Percentiles rank a stretch among this genome's conserved stretches.
phyloP scores from a whole-genome alignment of 1,140 invertebrate genomes.

The Micrasema minimum region DNA sequence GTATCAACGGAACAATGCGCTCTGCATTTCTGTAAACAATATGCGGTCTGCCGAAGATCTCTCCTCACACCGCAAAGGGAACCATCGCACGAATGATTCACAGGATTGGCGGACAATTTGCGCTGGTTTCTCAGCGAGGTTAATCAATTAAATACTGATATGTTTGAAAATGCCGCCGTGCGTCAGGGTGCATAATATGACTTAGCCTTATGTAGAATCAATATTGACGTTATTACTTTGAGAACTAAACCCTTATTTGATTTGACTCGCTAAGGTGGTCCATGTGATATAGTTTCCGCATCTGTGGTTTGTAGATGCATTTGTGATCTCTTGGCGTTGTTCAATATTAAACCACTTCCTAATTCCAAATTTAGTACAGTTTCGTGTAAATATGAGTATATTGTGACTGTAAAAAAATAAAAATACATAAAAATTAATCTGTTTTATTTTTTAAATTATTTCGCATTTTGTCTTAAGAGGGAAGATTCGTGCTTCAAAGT shows the following conservation, averaged over 20 bases:
- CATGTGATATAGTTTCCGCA: not conserved
- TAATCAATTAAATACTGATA: slow-evolving; percentile 29
- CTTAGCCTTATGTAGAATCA: slow-evolving; percentile 5
- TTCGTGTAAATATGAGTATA: too few species aligned
- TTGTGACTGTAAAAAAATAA: too few species aligned
- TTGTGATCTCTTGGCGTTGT: not conserved
- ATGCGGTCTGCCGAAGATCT: slow-evolving; percentile 24
- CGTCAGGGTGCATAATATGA: not conserved
- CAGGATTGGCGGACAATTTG: slow-evolving; percentile 9
- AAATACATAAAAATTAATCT: too few species aligned
- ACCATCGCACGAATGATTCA: slow-evolving; percentile 1
- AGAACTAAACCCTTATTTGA: too few species aligned
- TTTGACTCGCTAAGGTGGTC: not conserved
- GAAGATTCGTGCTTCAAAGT: too few species aligned
- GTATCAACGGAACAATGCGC: slow-evolving; percentile 33
- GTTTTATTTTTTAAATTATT: too few species aligned
- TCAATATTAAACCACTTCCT: too few species aligned
- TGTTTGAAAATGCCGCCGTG: slow-evolving; percentile 21
- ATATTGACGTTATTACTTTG: too few species aligned
- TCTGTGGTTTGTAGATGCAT: not conserved
- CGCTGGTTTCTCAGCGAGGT: slow-evolving; percentile 6
- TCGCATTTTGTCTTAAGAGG: too few species aligned
- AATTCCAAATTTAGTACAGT: too few species aligned
- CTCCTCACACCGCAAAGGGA: slow-evolving; percentile 12
- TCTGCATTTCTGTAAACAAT: slow-evolving; percentile 29